These are phyloP conservation scores for Lerista edwardsae DNA, from an alignment of 2,797 vertebrate species.

Conservation along the genomic window DNA sequence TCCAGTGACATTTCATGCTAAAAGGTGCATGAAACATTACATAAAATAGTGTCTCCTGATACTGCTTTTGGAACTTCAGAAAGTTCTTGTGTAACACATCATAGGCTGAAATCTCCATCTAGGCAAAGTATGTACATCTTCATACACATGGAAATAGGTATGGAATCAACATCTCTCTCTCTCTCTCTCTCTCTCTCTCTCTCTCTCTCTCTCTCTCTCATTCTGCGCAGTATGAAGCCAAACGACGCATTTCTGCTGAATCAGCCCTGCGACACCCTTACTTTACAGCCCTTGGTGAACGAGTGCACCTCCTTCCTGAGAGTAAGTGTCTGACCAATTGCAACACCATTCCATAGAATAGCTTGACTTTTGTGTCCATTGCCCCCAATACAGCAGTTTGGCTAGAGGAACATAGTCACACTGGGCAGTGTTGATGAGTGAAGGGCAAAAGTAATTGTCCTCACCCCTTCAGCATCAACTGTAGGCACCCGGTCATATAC, in stretches of 20 bases:
- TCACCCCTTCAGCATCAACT: not conserved
- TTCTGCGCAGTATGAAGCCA: constrained; percentile 85
- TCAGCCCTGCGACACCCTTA: constrained; percentile 86
- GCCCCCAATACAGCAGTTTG: not conserved
- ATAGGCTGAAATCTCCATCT: not conserved
- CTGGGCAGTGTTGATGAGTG: too few species aligned
- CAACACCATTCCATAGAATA: not conserved
- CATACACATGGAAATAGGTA: not conserved
- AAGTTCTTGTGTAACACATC: not conserved
- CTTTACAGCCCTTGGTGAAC: constrained; percentile 88
- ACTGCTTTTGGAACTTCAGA: not conserved
- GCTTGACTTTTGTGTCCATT: not conserved
- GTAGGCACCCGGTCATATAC: not conserved
- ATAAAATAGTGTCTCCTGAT: not conserved
- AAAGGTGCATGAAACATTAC: not conserved
- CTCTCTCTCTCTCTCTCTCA: too few species aligned
- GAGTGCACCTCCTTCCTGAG: constrained; percentile 87
- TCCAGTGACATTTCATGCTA: not conserved
- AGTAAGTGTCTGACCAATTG: constrained; percentile 81
- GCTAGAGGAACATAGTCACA: not conserved
- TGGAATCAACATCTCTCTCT: not conserved
- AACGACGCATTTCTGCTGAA: constrained; percentile 84
- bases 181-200: not conserved
- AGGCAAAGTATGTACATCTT: not conserved
- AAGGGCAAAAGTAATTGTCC: not conserved